Evolutionary conservation across 2,113 vertebrate genomes (phyloP).

Genomic region (zebrafish (Danio rerio)): DNA sequence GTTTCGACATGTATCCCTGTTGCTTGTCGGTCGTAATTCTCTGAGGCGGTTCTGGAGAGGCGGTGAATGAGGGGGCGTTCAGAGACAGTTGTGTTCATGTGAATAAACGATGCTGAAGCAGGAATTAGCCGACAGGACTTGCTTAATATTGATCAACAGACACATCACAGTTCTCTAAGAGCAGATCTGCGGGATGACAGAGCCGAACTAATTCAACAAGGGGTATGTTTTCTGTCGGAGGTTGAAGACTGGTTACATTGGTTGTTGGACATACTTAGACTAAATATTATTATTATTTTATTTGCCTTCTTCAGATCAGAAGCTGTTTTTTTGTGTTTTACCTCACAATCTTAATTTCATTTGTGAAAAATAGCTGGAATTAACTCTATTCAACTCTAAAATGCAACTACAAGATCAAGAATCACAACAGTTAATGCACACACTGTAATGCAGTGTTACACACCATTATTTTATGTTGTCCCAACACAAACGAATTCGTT

Average conservation of each 20-base stretch:
- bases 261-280: not conserved
- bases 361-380: not conserved
- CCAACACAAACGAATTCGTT: too few relatives aligned
- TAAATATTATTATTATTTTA: too few relatives aligned
- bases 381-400: not conserved
- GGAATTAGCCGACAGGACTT: conserved; percentile 68
- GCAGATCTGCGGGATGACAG: not conserved
- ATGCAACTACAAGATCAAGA: not conserved
- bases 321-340: not conserved
- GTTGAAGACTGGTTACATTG: not conserved
- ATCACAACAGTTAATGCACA: too few relatives aligned
- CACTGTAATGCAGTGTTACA: too few relatives aligned
- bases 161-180: not conserved
- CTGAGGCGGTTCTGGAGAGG: conserved; percentile 25
- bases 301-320: not conserved
- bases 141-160: conserved; percentile 54
- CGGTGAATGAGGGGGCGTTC: conserved; percentile 37
- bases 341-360: not conserved
- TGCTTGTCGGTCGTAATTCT: conserved; percentile 25
- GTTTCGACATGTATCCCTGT: conserved; percentile 13
- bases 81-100: conserved; percentile 24
- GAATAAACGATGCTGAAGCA: conserved; percentile 14
- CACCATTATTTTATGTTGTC: too few relatives aligned
- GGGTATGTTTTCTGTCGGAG: not conserved
- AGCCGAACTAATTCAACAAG: not conserved